phyloP scores from a whole-genome alignment of 2,113 vertebrate species.

The Strix aluco region DNA sequence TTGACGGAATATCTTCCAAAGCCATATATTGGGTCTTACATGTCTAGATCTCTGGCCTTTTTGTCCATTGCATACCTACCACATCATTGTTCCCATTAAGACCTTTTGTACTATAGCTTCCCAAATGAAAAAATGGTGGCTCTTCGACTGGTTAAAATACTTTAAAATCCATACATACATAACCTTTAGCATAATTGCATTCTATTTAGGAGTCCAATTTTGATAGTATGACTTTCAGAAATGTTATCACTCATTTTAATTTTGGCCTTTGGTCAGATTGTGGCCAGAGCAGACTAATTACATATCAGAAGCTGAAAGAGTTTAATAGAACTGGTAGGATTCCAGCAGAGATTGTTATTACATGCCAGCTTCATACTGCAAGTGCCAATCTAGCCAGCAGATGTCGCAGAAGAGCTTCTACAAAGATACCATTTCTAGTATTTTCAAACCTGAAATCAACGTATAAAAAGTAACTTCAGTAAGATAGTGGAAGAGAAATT shows the following conservation, averaged over 20 bases:
- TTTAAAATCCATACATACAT: background rate
- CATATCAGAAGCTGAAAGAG: background rate
- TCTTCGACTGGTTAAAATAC: background rate
- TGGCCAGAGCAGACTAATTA: background rate
- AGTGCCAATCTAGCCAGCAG: constrained; percentile 28
- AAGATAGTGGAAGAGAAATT: background rate
- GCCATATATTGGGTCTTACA: background rate
- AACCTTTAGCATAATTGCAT: background rate
- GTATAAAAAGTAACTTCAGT: background rate
- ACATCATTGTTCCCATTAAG: background rate
- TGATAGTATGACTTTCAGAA: background rate
- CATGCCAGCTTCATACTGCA: background rate
- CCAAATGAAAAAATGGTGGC: rapidly evolving
- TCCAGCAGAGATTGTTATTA: background rate
- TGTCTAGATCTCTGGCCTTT: background rate
- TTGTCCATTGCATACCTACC: background rate
- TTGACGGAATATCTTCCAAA: background rate
- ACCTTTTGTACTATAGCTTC: background rate
- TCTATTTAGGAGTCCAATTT: background rate
- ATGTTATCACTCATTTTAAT: background rate
- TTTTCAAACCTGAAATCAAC: background rate
- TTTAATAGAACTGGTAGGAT: background rate
- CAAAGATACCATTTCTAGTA: background rate
- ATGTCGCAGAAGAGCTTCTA: constrained; percentile 15
- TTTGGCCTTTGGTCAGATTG: background rate